Evolutionary conservation across 1,140 invertebrate species (phyloP), one percentile per base, ranked within the genome.

Genomic region (Aphidius ervi): DNA sequence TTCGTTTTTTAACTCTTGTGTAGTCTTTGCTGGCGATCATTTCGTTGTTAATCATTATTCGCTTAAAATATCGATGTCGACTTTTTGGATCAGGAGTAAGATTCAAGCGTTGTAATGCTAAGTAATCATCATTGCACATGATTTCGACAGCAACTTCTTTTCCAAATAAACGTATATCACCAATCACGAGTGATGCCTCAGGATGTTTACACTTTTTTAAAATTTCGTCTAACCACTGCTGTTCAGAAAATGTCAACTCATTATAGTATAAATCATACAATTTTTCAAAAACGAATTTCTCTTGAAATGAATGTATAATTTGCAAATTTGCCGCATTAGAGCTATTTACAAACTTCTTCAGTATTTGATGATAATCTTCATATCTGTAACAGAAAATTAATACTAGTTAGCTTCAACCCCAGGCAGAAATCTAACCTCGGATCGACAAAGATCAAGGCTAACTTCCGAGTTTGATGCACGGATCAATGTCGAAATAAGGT

Each of bases 301-400:
- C 39, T 16, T 48, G 47, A 20, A 59, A 63, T 23, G 23, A 53
- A 23, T 63, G 41, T 5, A 50, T 16, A 46, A 63, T 59, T 63
- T 63, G 62, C n/a, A 53, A 6, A 5, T 41, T 10, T 6, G 48
- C 57, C 6, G 43, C 42, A 23, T 63, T 42, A 6, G 62, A 63
- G 23, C 62, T 63, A 23, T 56, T 23, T 40, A 63, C 57, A 53
- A 46, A 63, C 37, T 53, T 59, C 41, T 42, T 43, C 5, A 67
- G 10, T 42, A 23, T 10, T 37, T 50, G 53, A 56, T 66, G 43
- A 20, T 20, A 49, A 59, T 65, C 37, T 53, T 67, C 63, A 56
- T 48, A 65, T 20, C 16, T 16, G 16, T 16, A 16, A 16, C 16
- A 16, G 16, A 16, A 16, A 16, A 16, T 16, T 16, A 16, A 16